Percentiles rank a stretch among this genome's conserved stretches.
phyloP scores from a whole-genome alignment of 1,140 invertebrate species.

The Laodelphax striatellus region DNA sequence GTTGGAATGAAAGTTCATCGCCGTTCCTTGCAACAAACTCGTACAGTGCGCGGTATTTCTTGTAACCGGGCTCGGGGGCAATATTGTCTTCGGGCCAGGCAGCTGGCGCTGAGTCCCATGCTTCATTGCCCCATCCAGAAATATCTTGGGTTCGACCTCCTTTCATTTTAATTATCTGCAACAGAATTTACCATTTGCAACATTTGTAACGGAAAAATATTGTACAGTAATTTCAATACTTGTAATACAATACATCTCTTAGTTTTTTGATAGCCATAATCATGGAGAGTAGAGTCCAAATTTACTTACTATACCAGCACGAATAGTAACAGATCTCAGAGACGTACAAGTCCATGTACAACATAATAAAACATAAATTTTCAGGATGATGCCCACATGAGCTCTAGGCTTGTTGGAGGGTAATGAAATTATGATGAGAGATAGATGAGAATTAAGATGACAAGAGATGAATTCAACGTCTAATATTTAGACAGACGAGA shows the following conservation, averaged over 20 bases:
- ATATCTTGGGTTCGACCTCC: slow-evolving; percentile 29
- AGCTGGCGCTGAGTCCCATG: slow-evolving; percentile 28
- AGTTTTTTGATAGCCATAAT: neutral
- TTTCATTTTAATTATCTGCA: slow-evolving; percentile 40
- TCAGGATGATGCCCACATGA: too few relatives aligned
- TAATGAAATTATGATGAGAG: too few relatives aligned
- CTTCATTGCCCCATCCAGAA: slow-evolving; percentile 21
- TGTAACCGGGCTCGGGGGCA: slow-evolving; percentile 12
- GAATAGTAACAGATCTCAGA: too few relatives aligned
- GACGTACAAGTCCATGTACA: too few relatives aligned
- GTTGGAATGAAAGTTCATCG: slow-evolving; percentile 90
- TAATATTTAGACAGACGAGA: too few relatives aligned
- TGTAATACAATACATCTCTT: neutral
- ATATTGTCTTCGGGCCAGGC: slow-evolving; percentile 39
- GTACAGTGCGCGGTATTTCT: slow-evolving; percentile 80
- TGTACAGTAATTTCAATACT: neutral
- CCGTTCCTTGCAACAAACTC: slow-evolving; percentile 85
- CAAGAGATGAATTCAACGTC: too few relatives aligned
- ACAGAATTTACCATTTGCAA: slow-evolving; percentile 2
- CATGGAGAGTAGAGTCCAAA: too few relatives aligned
- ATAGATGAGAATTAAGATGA: too few relatives aligned
- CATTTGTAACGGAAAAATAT: neutral
- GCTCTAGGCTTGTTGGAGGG: too few relatives aligned
- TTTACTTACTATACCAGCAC: too few relatives aligned
- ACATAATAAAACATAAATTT: too few relatives aligned